Evolutionary conservation across 2,888 invertebrate genomes (phyloP), one percentile per base, ranked within the genome.

Genomic region (Dromius quadrimaculatus): DNA sequence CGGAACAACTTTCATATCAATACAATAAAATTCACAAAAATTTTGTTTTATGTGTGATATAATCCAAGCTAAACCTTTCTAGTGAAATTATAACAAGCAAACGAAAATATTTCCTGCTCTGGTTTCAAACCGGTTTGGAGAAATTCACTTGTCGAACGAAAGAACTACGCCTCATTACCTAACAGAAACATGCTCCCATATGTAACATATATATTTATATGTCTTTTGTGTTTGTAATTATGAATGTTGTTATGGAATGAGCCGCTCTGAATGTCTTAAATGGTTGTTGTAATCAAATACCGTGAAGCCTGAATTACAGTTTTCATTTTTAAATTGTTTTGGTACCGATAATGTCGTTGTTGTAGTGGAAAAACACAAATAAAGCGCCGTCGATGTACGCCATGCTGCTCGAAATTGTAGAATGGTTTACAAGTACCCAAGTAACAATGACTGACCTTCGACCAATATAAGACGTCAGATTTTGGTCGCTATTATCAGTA

Each of bases 61-160:
- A 59, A 38, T 2, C 15, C 11, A 36, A 59, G 36, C 6, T 23
- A 41, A 61, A 32, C 61, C 61, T 61, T 61, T 61, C 61, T 61
- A 61, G 38, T 20, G 61, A 61, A 61, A 61, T 61, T 41, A 41
- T 11, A 22, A 22, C n/a, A 23, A 36, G 6, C 28, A 41, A 61
- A 61, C 6, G 38, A 41, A 19, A 36, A 41, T 36, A 50, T 65
- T 65, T 65, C 50, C 50, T 50, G 65, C 45, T 50, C 65, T 65
- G 47, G 13, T 23, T 62, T 43, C 43, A 65, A 65, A 65, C 65
- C 65, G 50, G 65, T 65, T 65, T 34, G 36, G 65, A 34, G 65
- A 65, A 65, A 65, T 47, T 65, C 65, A 50, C 47, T 65, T 34
- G 50, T 8, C 28, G 50, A 54, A 11, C n/a, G n/a, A n/a, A n/a